phyloP scores from a whole-genome alignment of 2,113 vertebrate genomes.

The Corvus moneduloides region DNA sequence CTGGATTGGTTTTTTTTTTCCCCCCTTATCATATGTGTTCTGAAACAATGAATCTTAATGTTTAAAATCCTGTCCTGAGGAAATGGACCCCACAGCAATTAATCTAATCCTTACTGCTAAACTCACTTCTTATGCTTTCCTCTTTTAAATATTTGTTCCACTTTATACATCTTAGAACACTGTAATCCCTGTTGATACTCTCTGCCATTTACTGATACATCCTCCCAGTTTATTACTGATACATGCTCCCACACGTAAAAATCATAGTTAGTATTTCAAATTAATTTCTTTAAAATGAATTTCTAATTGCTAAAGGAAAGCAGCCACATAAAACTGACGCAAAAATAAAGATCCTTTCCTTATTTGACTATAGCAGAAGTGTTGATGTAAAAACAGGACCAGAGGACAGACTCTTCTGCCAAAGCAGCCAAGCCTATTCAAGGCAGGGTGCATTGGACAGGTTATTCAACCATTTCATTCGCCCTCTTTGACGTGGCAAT shows the following conservation, averaged over 20 bases:
- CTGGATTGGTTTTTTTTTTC: background rate
- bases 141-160: background rate
- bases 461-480: accelerated
- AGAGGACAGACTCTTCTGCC: background rate
- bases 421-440: background rate
- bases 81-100: background rate
- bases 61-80: slow-evolving; percentile 27
- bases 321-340: background rate
- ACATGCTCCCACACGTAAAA: background rate
- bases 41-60: slow-evolving; percentile 18
- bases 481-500: background rate
- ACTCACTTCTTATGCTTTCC: background rate
- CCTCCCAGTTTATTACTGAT: background rate
- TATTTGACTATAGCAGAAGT: background rate
- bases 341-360: background rate
- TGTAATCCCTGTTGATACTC: background rate
- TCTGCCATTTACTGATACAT: background rate
- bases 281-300: background rate
- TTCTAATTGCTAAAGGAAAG: background rate
- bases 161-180: background rate
- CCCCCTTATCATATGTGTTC: background rate
- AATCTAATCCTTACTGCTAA: background rate
- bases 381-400: background rate
- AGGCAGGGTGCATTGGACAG: background rate
- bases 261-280: background rate